phyloP scores from a whole-genome alignment of 1,140 invertebrate genomes.

The Littorina saxatilis region DNA sequence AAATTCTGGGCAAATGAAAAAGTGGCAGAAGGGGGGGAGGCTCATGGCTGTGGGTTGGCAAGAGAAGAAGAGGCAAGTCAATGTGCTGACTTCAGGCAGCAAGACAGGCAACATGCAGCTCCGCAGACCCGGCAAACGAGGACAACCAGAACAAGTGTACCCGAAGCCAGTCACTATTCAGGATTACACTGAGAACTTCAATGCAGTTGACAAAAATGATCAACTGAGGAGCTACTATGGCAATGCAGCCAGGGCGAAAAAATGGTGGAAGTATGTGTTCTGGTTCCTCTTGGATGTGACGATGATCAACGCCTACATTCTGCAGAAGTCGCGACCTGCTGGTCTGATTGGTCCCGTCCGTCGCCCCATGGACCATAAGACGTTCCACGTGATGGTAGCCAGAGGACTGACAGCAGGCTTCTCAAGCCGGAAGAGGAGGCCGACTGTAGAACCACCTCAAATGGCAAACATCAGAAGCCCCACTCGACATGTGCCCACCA shows the following conservation, averaged over 20 bases:
- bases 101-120: background rate
- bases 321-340: background rate
- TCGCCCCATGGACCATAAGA: background rate
- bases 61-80: background rate
- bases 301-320: slow-evolving; percentile 15
- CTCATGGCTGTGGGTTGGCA: background rate
- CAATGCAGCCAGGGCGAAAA: background rate
- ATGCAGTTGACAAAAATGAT: slow-evolving; percentile 17
- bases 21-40: background rate
- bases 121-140: background rate
- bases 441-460: background rate
- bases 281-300: slow-evolving; percentile 1
- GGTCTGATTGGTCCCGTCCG: background rate
- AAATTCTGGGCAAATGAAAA: background rate
- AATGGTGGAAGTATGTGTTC: slow-evolving; percentile 7
- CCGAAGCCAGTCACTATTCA: slow-evolving; percentile 1
- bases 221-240: slow-evolving; percentile 8
- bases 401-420: background rate
- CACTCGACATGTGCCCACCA: background rate
- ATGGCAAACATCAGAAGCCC: background rate
- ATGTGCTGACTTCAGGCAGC: background rate
- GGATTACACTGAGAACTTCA: slow-evolving; percentile 12
- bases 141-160: background rate
- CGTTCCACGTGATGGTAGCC: background rate
- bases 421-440: background rate